Percentiles rank a stretch among this genome's conserved stretches.
Conservation (phyloP, 2,888 invertebrate genomes). For the Cetonia aurata region DNA sequence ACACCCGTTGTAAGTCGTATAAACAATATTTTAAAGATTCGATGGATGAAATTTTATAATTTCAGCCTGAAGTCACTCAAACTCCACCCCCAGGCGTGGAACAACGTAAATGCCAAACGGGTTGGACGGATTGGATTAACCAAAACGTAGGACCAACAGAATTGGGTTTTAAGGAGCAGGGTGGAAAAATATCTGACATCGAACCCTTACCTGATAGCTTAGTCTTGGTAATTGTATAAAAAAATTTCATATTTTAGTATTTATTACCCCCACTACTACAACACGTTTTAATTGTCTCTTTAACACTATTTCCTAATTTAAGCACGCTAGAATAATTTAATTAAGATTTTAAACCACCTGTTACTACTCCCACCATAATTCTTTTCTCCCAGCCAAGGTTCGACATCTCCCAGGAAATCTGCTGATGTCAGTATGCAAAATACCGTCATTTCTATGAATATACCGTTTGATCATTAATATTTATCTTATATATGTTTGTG, state of each 20-base stretch:
- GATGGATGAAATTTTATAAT: slow-evolving; percentile 1
- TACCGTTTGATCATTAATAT: too few relatives aligned
- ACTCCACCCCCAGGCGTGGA: slow-evolving; percentile 53
- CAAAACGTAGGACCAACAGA: slow-evolving; percentile 63
- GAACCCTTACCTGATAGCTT: slow-evolving; percentile 71
- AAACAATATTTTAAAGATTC: background rate
- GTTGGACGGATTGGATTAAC: slow-evolving; percentile 88
- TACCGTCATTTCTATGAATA: too few relatives aligned
- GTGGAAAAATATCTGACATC: slow-evolving; percentile 67
- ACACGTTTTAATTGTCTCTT: too few relatives aligned
- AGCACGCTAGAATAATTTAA: background rate
- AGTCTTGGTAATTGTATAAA: slow-evolving; percentile 67
- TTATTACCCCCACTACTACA: too few relatives aligned
- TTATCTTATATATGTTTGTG: background rate
- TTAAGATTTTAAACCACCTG: background rate
- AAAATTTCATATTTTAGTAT: too few relatives aligned
- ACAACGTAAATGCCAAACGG: slow-evolving; percentile 71
- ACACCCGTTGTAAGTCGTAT: slow-evolving; percentile 51
- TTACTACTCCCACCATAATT: too few relatives aligned
- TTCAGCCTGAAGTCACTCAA: slow-evolving; percentile 1
- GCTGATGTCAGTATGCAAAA: too few relatives aligned
- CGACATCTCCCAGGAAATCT: too few relatives aligned
- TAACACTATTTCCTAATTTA: too few relatives aligned
- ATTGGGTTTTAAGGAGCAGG: slow-evolving; percentile 30
- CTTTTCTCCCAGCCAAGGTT: too few relatives aligned